phyloP scores from a whole-genome alignment of 2,113 vertebrate genomes.

The Podilymbus podiceps region DNA sequence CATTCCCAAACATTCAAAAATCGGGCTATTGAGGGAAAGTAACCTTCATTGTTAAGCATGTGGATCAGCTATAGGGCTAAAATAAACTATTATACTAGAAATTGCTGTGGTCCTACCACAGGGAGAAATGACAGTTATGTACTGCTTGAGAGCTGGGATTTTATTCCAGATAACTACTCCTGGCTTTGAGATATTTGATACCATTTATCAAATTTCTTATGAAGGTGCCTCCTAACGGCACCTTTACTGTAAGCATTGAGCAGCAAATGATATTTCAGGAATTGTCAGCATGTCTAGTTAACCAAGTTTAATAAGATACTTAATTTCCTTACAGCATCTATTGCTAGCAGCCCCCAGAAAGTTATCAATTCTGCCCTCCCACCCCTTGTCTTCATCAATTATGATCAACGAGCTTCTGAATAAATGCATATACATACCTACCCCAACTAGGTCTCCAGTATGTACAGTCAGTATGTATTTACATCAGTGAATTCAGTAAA shows the following conservation, averaged over 20 bases:
- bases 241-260: background rate
- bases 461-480: slow-evolving; percentile 1
- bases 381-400: slow-evolving; percentile 34
- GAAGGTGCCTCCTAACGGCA: background rate
- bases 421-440: background rate
- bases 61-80: background rate
- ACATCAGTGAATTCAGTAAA: slow-evolving; percentile 7
- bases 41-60: background rate
- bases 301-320: slow-evolving; percentile 14
- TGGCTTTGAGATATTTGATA: background rate
- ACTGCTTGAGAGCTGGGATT: background rate
- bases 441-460: background rate
- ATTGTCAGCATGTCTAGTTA: slow-evolving; percentile 10
- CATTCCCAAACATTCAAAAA: background rate
- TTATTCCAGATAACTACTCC: background rate
- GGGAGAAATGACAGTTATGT: background rate
- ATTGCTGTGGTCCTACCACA: background rate
- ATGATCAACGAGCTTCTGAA: slow-evolving; percentile 27
- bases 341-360: slow-evolving; percentile 11
- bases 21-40: background rate
- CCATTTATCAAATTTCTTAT: background rate
- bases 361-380: slow-evolving; percentile 49
- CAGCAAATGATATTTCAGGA: background rate
- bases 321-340: background rate
- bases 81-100: background rate